phyloP scores from a whole-genome alignment of 2,113 vertebrate species.

The Nannobrachium achirus region DNA sequence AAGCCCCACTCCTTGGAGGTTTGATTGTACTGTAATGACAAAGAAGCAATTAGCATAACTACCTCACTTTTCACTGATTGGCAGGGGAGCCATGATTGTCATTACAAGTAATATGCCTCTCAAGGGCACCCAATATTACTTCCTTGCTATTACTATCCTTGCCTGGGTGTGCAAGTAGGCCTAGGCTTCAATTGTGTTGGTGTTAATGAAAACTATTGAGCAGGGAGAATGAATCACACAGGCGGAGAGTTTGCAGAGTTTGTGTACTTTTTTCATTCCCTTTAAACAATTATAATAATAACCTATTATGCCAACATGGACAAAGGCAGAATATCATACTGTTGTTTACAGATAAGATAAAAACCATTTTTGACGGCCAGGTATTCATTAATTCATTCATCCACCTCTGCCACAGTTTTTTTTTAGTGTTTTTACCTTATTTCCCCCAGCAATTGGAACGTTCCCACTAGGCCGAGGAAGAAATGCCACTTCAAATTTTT shows the following conservation, averaged over 20 bases:
- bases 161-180: background rate
- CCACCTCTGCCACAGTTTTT: no score
- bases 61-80: constrained; percentile 50
- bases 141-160: no score
- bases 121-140: constrained; percentile 3
- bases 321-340: no score
- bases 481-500: no score
- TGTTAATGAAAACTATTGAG: constrained; percentile 6
- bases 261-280: background rate
- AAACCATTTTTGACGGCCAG: no score
- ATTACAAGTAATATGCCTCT: constrained; percentile 44
- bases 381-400: no score
- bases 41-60: constrained; percentile 58
- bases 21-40: constrained; percentile 58
- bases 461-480: no score
- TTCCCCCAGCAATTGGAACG: no score
- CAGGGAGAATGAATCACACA: background rate
- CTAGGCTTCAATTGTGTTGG: constrained; percentile 22
- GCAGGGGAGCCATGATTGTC: constrained; percentile 30
- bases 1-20: constrained; percentile 44
- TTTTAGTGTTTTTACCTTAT: no score
- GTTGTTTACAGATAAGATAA: no score
- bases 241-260: background rate
- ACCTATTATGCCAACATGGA: no score
- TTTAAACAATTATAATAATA: no score